Evolutionary conservation across 35 echinoderm and acorn worm species (phyloP).

Genomic region (Eucidaris tribuloides): DNA sequence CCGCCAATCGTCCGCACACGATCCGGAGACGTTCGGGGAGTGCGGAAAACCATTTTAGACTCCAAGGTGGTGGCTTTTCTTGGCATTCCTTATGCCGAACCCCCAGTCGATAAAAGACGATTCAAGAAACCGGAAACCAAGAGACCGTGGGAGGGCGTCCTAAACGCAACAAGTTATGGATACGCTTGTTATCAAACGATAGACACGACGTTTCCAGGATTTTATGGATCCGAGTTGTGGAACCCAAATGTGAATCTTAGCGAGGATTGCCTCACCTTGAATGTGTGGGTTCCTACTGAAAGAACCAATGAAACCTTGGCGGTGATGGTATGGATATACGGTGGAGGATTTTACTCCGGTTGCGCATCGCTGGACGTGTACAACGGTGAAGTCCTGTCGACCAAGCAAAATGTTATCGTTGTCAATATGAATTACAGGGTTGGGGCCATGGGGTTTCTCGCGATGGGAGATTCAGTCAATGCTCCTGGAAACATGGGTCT

Average conservation of each 20-base stretch:
- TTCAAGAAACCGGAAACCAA: slow-evolving; percentile 48
- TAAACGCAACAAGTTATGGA: slow-evolving; percentile 36
- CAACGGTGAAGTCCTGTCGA: slow-evolving; percentile 66
- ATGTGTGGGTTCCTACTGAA: slow-evolving; percentile 85
- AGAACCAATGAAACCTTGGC: slow-evolving; percentile 35
- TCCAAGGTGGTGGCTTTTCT: slow-evolving; percentile 44
- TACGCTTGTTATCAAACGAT: slow-evolving; percentile 29
- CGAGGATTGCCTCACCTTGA: slow-evolving; percentile 89
- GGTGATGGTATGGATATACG: slow-evolving; percentile 97
- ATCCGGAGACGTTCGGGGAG: slow-evolving; percentile 10
- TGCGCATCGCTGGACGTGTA: slow-evolving; percentile 79
- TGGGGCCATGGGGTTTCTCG: slow-evolving; percentile 72
- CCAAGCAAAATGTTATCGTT: slow-evolving; percentile 74
- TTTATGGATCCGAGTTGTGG: slow-evolving; percentile 79
- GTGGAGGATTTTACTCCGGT: slow-evolving; percentile 69
- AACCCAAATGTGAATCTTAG: slow-evolving; percentile 71
- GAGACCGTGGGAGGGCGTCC: neutral
- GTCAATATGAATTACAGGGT: slow-evolving; percentile 96
- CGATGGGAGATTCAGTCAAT: slow-evolving; percentile 59
- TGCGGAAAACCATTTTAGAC: neutral
- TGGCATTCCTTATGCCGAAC: slow-evolving; percentile 62
- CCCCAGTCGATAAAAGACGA: slow-evolving; percentile 36
- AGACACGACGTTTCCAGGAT: slow-evolving; percentile 37
- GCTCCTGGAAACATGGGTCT: slow-evolving; percentile 87
- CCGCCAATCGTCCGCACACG: neutral